phyloP scores from a whole-genome alignment of 2,113 vertebrate species.

The Galemys pyrenaicus region DNA sequence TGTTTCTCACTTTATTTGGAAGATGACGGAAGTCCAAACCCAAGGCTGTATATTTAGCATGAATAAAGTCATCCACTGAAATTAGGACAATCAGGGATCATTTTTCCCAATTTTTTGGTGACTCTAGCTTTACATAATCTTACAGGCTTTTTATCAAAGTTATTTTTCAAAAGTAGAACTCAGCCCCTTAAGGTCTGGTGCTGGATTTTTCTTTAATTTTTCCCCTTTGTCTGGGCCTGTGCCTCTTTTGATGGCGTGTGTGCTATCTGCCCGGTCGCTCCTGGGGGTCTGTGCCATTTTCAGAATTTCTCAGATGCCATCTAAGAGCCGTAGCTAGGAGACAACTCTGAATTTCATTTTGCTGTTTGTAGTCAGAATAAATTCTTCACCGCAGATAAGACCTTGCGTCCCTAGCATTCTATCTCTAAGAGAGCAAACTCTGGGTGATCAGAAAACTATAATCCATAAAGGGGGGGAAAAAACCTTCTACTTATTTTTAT shows the following conservation, averaged over 20 bases:
- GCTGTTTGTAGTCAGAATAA: slow-evolving; percentile 59
- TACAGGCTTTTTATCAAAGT: neutral
- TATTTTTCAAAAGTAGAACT: slow-evolving; percentile 24
- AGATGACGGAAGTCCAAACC: slow-evolving; percentile 42
- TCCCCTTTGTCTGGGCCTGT: neutral
- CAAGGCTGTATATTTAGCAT: neutral
- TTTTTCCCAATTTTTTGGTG: slow-evolving; percentile 24
- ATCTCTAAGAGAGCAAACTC: slow-evolving; percentile 33
- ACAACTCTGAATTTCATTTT: slow-evolving; percentile 59
- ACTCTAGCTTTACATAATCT: slow-evolving; percentile 29
- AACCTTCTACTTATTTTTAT: neutral
- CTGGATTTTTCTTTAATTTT: neutral
- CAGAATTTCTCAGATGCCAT: slow-evolving; percentile 57
- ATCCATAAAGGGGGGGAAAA: neutral
- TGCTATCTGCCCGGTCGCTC: neutral
- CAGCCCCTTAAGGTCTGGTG: neutral
- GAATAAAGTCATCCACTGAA: slow-evolving; percentile 58
- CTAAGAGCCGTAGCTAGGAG: slow-evolving; percentile 53
- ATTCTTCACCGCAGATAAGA: slow-evolving; percentile 54
- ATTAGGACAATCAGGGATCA: neutral
- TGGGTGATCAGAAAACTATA: slow-evolving; percentile 26
- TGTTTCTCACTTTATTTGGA: slow-evolving; percentile 56
- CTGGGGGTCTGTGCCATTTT: slow-evolving; percentile 38
- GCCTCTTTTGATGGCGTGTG: neutral
- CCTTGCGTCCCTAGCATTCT: neutral